Base-by-base conservation (phyloP, 2,888 invertebrate species). In the Ochropacha duplaris region DNA sequence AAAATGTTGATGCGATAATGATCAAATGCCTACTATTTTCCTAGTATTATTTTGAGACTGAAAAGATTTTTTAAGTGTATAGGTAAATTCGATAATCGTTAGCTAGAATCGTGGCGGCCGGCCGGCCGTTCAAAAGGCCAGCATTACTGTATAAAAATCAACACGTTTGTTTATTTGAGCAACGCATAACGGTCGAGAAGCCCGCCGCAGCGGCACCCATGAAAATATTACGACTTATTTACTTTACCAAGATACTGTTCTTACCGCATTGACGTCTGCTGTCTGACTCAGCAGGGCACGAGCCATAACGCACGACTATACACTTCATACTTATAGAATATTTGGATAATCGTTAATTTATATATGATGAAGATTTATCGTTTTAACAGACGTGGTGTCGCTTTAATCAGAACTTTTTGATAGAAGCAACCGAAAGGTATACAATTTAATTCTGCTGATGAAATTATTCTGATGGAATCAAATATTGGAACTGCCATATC, bases 191-290 rank as follows among this genome's bases (percentile, higher is more conserved):
- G 83, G 81, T 78, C 82, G 83, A 80, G 79, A 75, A 81, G 82
- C 86, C 82, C 84, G 84, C 82, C 83, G 72, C 83, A 79, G 84
- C 86, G 86, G 87, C 87, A 87, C 87, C 84, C 84, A 87, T 87
- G 86, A 86, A 89, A 90, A 86, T 88, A 89, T 90, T 89, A 90
- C 89, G 88, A 88, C 82, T 87, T 89, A 90, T 90, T 90, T 89
- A 89, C 87, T 88, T 86, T 86, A 88, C 79, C 79, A 78, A 84
- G 75, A 82, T 82, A 81, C 82, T 80, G 83, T 76, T 86, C 83
- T 82, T 79, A 83, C 83, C 80, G 75, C 83, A 84, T 73, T 86
- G 87, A 85, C 86, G 87, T 85, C 76, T 66, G 75, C 68, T 63
- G 69, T 59, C 67, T 86, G 86, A 88, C 70, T 87, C 78, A 79